Evolutionary conservation across 2,113 vertebrate species (phyloP).

Genomic region (Enhydra lutris): DNA sequence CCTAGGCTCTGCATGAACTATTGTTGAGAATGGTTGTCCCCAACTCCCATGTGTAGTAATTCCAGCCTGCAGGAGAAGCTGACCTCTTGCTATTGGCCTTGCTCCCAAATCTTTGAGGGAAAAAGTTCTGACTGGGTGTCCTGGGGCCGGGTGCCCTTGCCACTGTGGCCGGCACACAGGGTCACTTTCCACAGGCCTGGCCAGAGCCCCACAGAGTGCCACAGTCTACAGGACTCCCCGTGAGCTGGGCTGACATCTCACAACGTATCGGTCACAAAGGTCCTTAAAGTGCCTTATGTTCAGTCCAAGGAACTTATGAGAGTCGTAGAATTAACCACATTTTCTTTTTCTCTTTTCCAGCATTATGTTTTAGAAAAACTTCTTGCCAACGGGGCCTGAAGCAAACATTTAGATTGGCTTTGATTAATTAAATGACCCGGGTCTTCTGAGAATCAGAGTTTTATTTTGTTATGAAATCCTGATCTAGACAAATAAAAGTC

Average conservation of each 20-base stretch:
- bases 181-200: no score
- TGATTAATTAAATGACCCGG: neutral
- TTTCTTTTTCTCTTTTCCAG: neutral
- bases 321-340: neutral
- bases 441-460: neutral
- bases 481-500: neutral
- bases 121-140: neutral
- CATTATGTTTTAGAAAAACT: neutral
- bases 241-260: neutral
- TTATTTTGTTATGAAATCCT: neutral
- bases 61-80: neutral
- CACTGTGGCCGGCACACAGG: neutral
- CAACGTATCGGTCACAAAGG: no score
- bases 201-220: neutral
- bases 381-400: neutral
- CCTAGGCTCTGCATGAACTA: no score
- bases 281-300: accelerated
- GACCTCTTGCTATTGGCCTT: neutral
- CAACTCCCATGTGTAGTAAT: accelerated
- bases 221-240: accelerated
- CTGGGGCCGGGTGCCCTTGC: neutral
- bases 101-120: neutral
- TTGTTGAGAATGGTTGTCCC: neutral
- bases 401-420: neutral
- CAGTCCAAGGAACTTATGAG: accelerated